These are phyloP conservation scores for Athalia cordata DNA, from an alignment of 2,888 invertebrate species.

Conservation along the genomic window DNA sequence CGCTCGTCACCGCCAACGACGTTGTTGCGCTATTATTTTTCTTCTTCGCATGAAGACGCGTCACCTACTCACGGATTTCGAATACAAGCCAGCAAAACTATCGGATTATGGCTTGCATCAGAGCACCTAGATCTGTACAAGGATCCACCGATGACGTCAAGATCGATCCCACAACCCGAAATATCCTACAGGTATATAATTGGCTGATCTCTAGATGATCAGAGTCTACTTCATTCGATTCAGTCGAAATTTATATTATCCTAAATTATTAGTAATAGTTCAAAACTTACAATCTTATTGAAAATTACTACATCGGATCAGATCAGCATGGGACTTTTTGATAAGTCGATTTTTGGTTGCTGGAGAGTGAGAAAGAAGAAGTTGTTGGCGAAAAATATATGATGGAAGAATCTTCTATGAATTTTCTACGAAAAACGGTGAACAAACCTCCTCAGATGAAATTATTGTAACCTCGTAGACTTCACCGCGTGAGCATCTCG, in stretches of 20 bases:
- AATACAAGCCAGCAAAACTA: slow-evolving; percentile 6
- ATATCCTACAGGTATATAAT: slow-evolving; percentile 68
- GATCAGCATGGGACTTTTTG: too few relatives aligned
- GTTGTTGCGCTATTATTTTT: not conserved
- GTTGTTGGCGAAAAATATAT: too few relatives aligned
- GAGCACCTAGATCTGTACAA: slow-evolving; percentile 82
- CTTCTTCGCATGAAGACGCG: slow-evolving; percentile 8
- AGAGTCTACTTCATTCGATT: not conserved
- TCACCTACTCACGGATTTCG: not conserved
- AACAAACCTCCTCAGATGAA: too few relatives aligned
- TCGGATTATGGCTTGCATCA: slow-evolving; percentile 78
- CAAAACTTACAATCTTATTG: too few relatives aligned
- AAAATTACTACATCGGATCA: too few relatives aligned
- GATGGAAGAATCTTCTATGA: too few relatives aligned
- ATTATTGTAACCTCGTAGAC: too few relatives aligned
- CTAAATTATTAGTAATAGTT: too few relatives aligned
- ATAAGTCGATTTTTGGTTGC: too few relatives aligned
- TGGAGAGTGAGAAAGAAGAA: too few relatives aligned
- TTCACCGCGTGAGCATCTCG: too few relatives aligned
- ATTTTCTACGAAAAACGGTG: too few relatives aligned
- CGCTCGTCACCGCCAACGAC: not conserved
- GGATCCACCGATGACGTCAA: slow-evolving; percentile 87
- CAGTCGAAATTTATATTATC: not conserved
- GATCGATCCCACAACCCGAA: slow-evolving; percentile 65
- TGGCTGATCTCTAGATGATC: not conserved